Evolutionary conservation across 2,888 invertebrate genomes (phyloP), one percentile per base, ranked within the genome.

Genomic region (Cenopis cana): DNA sequence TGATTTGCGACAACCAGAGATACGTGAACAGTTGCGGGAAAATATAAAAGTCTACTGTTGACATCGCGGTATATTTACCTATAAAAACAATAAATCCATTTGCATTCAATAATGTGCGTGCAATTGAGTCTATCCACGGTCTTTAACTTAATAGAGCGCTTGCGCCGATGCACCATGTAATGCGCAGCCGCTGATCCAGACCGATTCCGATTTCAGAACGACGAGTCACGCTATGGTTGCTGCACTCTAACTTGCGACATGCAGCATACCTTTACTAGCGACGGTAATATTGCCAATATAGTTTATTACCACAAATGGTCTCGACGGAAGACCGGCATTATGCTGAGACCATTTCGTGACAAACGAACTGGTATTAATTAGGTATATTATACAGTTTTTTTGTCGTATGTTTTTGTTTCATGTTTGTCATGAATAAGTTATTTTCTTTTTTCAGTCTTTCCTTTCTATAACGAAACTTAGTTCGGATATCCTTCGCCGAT

Each of bases 161-260:
- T 75, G 73, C 74, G 69, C 72, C 46, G 73, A 76, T 76, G 69
- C 69, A 69, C 75, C 74, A 68, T 68, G 76, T 82, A 81, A 85
- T 82, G 77, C 76, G 79, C 83, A 75, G 84, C 76, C 77, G 59
- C 49, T 78, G 81, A 84, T 81, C 76, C 78, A 81, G 61, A 59
- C 14, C 14, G 65, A 70, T 70, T 70, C 70, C 55, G 59, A 66
- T 66, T 46, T 70, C 66, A 55, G 66, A 70, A 66, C 52, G 17
- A 29, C 17, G 10, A 55, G 36, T 33, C 59, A 70, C 54, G 33
- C 1, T 60, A 54, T 41, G 8, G 46, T 18, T 60, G 54, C 55
- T 36, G 36, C 54, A 41, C 24, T 60, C 68, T 56, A 24, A 38
- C 46, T 54, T 68, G 14, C 49, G 18, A 60, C 59, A 59, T 54